A percentile compares a stretch with the other conserved stretches of the same genome.
Conservation (phyloP, 2,888 invertebrate species). For the Spilarctia lutea region DNA sequence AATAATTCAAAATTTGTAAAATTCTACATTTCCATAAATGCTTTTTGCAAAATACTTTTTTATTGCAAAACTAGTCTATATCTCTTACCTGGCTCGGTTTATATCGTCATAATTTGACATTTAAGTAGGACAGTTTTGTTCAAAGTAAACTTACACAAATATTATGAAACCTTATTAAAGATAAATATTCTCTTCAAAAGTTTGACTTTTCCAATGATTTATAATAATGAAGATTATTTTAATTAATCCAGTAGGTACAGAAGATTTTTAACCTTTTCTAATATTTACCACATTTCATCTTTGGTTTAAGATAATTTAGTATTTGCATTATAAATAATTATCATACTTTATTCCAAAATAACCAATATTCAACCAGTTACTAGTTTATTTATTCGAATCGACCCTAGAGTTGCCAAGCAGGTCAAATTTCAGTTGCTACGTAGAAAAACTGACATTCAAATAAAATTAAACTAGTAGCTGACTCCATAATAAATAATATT, state of each 20-base stretch:
- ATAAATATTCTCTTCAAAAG: neutral
- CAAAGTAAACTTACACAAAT: neutral
- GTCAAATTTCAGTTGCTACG: too few species aligned
- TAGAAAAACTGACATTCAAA: too few species aligned
- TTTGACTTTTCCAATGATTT: neutral
- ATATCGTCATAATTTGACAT: neutral
- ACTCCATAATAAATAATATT: too few species aligned
- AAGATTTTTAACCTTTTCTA: neutral
- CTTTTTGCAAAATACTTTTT: slow-evolving; percentile 3
- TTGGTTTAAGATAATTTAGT: slow-evolving; percentile 1
- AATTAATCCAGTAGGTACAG: neutral
- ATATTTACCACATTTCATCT: neutral
- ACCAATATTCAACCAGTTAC: neutral
- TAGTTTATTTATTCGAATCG: too few species aligned
- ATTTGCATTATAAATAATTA: neutral
- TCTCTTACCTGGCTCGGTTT: neutral
- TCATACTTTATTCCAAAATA: neutral
- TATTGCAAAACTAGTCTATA: neutral
- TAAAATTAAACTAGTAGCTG: too few species aligned
- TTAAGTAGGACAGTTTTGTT: neutral
- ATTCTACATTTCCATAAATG: slow-evolving; percentile 20
- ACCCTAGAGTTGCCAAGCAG: too few species aligned
- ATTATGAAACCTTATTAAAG: neutral
- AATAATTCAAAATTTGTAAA: slow-evolving; percentile 8
- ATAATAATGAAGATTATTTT: neutral